Evolutionary conservation across 1,140 invertebrate genomes (phyloP).

Genomic region (Drosophila melanica): DNA sequence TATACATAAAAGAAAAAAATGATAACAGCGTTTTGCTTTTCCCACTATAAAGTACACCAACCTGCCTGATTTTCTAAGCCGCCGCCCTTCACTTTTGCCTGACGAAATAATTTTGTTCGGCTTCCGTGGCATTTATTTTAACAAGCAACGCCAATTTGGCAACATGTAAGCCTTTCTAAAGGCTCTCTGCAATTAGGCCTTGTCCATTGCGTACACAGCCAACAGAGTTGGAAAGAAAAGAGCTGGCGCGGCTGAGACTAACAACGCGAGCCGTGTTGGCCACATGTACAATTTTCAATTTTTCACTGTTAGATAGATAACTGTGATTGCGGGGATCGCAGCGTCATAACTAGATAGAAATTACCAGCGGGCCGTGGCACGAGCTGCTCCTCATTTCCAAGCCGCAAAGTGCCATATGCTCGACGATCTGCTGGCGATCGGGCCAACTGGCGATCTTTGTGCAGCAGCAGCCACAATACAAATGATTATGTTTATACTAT

Average conservation of each 20-base stretch:
- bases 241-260: slow-evolving; percentile 14
- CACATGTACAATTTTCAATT: slow-evolving; percentile 75
- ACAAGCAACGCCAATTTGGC: slow-evolving; percentile 16
- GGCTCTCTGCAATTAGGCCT: slow-evolving; percentile 16
- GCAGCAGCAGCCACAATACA: slow-evolving; percentile 74
- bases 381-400: slow-evolving; percentile 25
- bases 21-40: not conserved
- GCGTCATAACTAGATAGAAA: slow-evolving; percentile 66
- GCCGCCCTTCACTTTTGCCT: slow-evolving; percentile 15
- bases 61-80: not conserved
- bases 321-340: slow-evolving; percentile 58
- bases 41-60: not conserved
- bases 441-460: slow-evolving; percentile 13
- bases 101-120: slow-evolving; percentile 13
- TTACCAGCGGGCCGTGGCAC: slow-evolving; percentile 58
- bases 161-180: slow-evolving; percentile 34
- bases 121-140: slow-evolving; percentile 36
- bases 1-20: too few species aligned
- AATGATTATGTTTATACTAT: slow-evolving; percentile 83
- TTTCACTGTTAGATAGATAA: slow-evolving; percentile 79
- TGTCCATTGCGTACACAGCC: slow-evolving; percentile 28
- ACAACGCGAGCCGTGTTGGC: slow-evolving; percentile 10
- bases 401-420: slow-evolving; percentile 49
- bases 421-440: slow-evolving; percentile 6
- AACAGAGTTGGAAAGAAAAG: slow-evolving; percentile 1